Evolutionary conservation across 2,888 invertebrate genomes (phyloP), one percentile per base, ranked within the genome.

Genomic region (Apotomis turbidana): DNA sequence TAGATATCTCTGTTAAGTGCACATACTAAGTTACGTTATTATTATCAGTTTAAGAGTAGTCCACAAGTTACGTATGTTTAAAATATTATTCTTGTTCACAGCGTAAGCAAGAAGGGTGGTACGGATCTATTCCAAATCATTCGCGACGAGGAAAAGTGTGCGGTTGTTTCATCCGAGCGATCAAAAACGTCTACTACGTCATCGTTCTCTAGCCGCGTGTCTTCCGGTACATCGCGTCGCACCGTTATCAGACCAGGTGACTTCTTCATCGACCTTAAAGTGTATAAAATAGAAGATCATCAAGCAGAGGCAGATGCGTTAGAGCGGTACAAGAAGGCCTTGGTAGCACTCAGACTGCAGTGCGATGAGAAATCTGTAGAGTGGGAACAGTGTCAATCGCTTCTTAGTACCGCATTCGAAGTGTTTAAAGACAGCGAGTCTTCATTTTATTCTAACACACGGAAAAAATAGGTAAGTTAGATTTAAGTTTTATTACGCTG

Each of bases 11-110:
- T 44, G 5, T 44, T 44, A 44, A 44, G 44, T 44, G 44, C 44
- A 27, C 27, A 27, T 27, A 44, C 44, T 44, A 8, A 44, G 44
- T 8, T 44, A 44, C 27, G 27, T 27, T 27, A 27, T 27, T 27
- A 27, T 27, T 27, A 27, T 27, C 27, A 27, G 27, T 27, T 27
- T 27, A 27, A 27, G 27, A 27, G 27, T 27, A 27, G 27, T 27
- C 27, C 27, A 44, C 44, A 8, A 44, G 44, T 57, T 10, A 57
- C 36, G 10, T 36, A 5, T 6, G 41, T 27, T 41, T 58, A 58
- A 58, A 58, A 4, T 58, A 38, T 58, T 58, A n/a, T 41, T 58
- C 38, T 58, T 58, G 58, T 58, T 58, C n/a, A 58, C 58, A 58
- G 58, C 58, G 41, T 38, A 0, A 58, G 58, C 58, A 58, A 58